A percentile compares a stretch with the other conserved stretches of the same genome.
Conservation (phyloP, 2,797 vertebrate species). For the Nannoperca obscura region DNA sequence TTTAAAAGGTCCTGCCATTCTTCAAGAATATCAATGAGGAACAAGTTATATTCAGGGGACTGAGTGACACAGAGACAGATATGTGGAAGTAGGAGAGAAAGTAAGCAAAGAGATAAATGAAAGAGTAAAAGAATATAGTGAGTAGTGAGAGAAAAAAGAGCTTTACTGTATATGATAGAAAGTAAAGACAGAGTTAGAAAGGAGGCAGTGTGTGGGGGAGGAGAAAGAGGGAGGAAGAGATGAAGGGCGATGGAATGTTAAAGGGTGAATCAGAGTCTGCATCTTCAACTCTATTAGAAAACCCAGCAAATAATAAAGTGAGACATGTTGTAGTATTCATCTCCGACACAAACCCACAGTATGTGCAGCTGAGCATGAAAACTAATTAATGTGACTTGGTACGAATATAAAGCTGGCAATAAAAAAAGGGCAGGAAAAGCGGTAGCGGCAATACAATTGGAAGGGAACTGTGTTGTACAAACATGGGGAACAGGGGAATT, state of each 20-base stretch:
- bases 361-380: slow-evolving; percentile 15
- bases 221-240: slow-evolving; percentile 5
- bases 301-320: background rate
- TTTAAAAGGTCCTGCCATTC: slow-evolving; percentile 28
- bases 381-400: slow-evolving; percentile 27
- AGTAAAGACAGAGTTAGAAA: slow-evolving; percentile 6
- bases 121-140: background rate
- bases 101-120: background rate
- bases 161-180: background rate
- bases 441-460: slow-evolving; percentile 10
- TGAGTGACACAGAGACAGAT: slow-evolving; percentile 7
- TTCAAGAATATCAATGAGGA: slow-evolving; percentile 54
- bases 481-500: slow-evolving; percentile 26
- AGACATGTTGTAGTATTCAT: background rate
- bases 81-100: background rate
- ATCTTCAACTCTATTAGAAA: background rate
- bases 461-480: slow-evolving; percentile 32
- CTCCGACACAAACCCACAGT: slow-evolving; percentile 30
- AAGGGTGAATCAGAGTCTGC: background rate
- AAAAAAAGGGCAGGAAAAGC: slow-evolving; percentile 10
- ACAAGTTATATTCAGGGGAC: background rate
- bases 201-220: slow-evolving; percentile 34
- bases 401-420: slow-evolving; percentile 25
- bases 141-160: background rate
- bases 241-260: slow-evolving; percentile 16